Percentiles rank a stretch among this genome's conserved stretches.
Evolutionary conservation across 2,797 vertebrate species (phyloP).

Genomic region (Diceros bicornis): DNA sequence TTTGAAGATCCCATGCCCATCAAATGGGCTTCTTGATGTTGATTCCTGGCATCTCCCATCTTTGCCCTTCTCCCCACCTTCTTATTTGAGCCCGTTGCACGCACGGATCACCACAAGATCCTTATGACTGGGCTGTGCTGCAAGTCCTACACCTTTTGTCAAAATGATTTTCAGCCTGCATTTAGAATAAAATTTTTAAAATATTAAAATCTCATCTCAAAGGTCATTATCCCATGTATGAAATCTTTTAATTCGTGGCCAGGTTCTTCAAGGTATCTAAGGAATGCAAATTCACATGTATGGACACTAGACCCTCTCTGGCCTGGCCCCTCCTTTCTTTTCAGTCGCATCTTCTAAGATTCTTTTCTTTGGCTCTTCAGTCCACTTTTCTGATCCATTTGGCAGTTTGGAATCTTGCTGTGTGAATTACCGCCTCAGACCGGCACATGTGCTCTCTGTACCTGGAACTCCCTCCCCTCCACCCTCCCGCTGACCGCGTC

Average conservation of each 20-base stretch:
- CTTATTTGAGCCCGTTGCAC: not conserved
- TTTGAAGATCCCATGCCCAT: not conserved
- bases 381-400: not conserved
- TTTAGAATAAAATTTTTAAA: not conserved
- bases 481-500: fast-evolving
- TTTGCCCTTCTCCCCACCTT: not conserved
- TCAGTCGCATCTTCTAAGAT: not conserved
- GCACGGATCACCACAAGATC: no score
- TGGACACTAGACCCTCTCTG: not conserved
- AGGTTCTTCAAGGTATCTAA: not conserved
- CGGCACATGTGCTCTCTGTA: fast-evolving
- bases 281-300: not conserved
- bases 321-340: not conserved
- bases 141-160: not conserved
- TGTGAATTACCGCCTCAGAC: no score
- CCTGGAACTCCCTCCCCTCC: no score
- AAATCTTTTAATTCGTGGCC: not conserved
- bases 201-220: not conserved
- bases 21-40: not conserved
- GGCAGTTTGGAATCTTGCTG: not conserved
- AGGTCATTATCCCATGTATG: not conserved
- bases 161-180: not conserved
- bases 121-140: not conserved
- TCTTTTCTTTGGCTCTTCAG: not conserved
- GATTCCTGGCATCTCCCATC: not conserved